A percentile compares a stretch with the other conserved stretches of the same genome.
Evolutionary conservation across 2,888 invertebrate species (phyloP).

Genomic region (Idaea dimidiata): DNA sequence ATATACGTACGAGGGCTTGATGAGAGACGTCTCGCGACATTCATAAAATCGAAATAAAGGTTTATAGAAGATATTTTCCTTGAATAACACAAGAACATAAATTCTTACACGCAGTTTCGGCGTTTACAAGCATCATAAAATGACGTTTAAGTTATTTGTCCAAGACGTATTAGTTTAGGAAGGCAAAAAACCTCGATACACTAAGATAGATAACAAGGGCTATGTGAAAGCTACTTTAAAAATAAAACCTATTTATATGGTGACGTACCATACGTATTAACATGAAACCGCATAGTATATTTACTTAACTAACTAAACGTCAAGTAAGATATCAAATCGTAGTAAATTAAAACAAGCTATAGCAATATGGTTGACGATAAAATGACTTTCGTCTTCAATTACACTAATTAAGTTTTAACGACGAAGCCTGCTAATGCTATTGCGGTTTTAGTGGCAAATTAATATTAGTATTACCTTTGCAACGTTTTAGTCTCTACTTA

Average conservation of each 20-base stretch:
- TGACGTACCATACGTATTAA: neutral
- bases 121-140: neutral
- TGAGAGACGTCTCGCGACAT: neutral
- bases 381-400: neutral
- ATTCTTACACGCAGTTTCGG: neutral
- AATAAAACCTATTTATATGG: too few species aligned
- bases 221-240: neutral
- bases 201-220: neutral
- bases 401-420: neutral
- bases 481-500: too few species aligned
- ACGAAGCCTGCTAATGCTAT: neutral
- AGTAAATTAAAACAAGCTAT: neutral
- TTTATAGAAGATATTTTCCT: neutral
- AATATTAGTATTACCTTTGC: neutral
- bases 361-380: neutral
- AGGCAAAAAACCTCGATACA: neutral
- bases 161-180: neutral
- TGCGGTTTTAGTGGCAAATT: neutral
- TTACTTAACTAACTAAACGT: neutral
- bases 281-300: neutral
- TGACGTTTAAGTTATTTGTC: neutral
- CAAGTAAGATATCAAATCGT: neutral
- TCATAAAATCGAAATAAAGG: neutral
- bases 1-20: neutral
- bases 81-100: neutral